phyloP scores from a whole-genome alignment of 2,888 invertebrate species.

The Ormyrus thymus region DNA sequence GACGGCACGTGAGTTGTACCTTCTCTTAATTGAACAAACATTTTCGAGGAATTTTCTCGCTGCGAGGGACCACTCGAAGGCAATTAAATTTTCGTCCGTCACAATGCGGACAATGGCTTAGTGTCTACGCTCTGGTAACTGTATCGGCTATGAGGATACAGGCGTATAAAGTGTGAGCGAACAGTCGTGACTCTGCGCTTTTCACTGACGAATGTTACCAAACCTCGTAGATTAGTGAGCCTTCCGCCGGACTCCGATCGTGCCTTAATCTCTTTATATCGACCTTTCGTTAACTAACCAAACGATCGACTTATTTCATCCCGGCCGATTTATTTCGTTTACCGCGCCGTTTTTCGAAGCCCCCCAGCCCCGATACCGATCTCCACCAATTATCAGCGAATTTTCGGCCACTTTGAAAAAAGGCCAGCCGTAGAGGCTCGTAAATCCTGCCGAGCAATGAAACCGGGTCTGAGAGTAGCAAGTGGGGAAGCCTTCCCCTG shows the following conservation, averaged over 20 bases:
- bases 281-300: constrained; percentile 42
- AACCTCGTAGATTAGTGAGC: constrained; percentile 23
- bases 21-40: too few species aligned
- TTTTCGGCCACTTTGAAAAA: too few species aligned
- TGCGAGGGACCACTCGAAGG: not conserved
- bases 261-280: constrained; percentile 44
- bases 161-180: constrained; percentile 25
- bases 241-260: not conserved
- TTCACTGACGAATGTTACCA: constrained; percentile 43
- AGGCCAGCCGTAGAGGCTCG: too few species aligned
- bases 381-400: constrained; percentile 6
- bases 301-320: constrained; percentile 38
- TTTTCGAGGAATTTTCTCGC: not conserved
- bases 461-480: too few species aligned
- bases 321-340: not conserved
- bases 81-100: constrained; percentile 38
- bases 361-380: not conserved
- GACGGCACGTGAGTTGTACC: too few species aligned
- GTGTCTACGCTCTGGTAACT: constrained; percentile 21
- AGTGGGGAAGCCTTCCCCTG: too few species aligned
- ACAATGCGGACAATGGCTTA: not conserved
- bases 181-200: constrained; percentile 48
- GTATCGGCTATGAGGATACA: constrained; percentile 8
- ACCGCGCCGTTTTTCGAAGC: too few species aligned
- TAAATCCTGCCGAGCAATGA: too few species aligned